Percentiles rank a stretch among this genome's conserved stretches.
Conservation (phyloP, 2,113 vertebrate genomes). For the Rhea americana region DNA sequence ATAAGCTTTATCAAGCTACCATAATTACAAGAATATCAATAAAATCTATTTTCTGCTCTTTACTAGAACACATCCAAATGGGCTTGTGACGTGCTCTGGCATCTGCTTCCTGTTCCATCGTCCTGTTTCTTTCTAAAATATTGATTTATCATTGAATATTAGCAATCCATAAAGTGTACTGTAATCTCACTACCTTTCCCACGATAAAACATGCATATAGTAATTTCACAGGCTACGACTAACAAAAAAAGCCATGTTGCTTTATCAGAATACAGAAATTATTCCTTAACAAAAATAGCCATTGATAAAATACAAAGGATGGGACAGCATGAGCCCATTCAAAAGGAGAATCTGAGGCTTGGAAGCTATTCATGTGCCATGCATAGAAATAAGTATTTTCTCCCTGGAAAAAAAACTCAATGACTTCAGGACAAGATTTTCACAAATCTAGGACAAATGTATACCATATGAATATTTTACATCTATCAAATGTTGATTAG, state of each 20-base stretch:
- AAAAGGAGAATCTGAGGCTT: neutral
- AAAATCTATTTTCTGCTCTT: neutral
- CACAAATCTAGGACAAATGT: neutral
- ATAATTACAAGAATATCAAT: neutral
- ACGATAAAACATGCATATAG: neutral
- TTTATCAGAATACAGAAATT: neutral
- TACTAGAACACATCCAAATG: neutral
- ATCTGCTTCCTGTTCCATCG: neutral
- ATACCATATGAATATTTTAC: too few relatives aligned
- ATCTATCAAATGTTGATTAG: too few relatives aligned
- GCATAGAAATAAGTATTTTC: neutral
- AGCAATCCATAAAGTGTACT: accelerated
- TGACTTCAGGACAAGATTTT: neutral
- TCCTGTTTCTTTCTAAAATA: neutral
- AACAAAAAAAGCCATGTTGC: neutral
- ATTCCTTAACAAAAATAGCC: neutral
- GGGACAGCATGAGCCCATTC: neutral
- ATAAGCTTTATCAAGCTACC: neutral
- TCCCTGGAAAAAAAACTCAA: neutral
- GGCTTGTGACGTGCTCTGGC: neutral
- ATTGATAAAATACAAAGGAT: neutral
- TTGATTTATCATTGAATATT: neutral
- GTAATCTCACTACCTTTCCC: neutral
- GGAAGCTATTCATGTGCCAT: neutral
- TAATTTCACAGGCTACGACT: neutral